phyloP scores from a whole-genome alignment of 2,113 vertebrate genomes.

The Serilophus lunatus region DNA sequence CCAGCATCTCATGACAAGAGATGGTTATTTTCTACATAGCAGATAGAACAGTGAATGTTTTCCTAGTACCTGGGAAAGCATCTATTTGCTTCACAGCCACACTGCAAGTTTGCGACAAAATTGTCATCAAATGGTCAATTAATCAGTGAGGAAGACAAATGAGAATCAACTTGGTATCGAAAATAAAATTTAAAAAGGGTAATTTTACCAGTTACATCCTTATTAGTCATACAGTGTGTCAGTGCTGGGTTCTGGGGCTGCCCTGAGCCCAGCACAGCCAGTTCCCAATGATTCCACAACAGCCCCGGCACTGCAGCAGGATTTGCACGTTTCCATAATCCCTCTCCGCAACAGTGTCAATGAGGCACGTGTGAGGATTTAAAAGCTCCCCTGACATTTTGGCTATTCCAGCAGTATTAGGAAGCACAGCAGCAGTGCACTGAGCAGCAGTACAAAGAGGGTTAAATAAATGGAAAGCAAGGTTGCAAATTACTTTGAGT shows the following conservation, averaged over 20 bases:
- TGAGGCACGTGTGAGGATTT: fast-evolving
- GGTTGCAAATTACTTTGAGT: background rate
- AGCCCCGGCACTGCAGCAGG: fast-evolving
- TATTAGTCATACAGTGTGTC: fast-evolving
- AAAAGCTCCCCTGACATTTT: background rate
- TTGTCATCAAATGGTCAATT: background rate
- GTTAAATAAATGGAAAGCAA: background rate
- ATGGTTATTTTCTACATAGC: background rate
- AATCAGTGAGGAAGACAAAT: background rate
- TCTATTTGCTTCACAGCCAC: background rate
- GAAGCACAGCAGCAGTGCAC: background rate
- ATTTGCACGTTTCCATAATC: no score
- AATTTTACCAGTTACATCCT: background rate
- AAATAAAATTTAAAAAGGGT: background rate
- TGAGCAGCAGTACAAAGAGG: fast-evolving
- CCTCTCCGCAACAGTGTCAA: fast-evolving
- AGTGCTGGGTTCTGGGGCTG: background rate
- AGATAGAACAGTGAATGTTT: background rate
- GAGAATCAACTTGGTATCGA: background rate
- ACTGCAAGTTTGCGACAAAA: background rate
- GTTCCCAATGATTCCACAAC: fast-evolving
- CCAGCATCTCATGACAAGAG: background rate
- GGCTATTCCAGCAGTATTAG: background rate
- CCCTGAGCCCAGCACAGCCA: fast-evolving
- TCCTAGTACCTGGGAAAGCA: background rate